A percentile compares a stretch with the other conserved stretches of the same genome.
Evolutionary conservation across 2,888 invertebrate species (phyloP).

Genomic region (Idaea straminata): DNA sequence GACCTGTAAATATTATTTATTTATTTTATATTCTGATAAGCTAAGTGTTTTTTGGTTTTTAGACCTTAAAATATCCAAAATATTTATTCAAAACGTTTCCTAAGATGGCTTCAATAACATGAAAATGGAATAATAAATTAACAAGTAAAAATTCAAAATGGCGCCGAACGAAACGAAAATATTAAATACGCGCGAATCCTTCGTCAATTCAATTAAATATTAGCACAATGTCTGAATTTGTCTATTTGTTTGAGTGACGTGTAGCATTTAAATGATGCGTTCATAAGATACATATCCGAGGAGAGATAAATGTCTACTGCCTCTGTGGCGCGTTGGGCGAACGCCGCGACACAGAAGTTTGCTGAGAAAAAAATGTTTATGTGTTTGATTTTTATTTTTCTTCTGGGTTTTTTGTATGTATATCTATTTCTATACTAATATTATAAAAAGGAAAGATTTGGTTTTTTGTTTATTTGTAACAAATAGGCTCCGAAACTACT

Average conservation of each 20-base stretch:
- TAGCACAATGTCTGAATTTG: neutral
- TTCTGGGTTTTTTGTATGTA: too few species aligned
- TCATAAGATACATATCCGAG: neutral
- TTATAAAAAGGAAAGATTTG: too few species aligned
- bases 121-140: neutral
- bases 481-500: too few species aligned
- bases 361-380: too few species aligned
- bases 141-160: neutral
- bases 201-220: neutral
- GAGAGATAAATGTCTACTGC: neutral
- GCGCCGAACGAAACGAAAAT: neutral
- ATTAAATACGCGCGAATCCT: neutral
- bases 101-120: neutral
- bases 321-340: neutral
- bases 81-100: neutral
- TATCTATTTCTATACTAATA: too few species aligned
- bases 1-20: too few species aligned
- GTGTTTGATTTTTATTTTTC: too few species aligned
- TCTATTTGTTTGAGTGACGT: neutral
- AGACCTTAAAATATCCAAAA: too few species aligned
- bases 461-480: too few species aligned
- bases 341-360: neutral
- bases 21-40: too few species aligned
- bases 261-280: neutral
- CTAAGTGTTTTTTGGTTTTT: too few species aligned